Conservation (phyloP, 2,888 invertebrate species). For the Heliconius erato region DNA sequence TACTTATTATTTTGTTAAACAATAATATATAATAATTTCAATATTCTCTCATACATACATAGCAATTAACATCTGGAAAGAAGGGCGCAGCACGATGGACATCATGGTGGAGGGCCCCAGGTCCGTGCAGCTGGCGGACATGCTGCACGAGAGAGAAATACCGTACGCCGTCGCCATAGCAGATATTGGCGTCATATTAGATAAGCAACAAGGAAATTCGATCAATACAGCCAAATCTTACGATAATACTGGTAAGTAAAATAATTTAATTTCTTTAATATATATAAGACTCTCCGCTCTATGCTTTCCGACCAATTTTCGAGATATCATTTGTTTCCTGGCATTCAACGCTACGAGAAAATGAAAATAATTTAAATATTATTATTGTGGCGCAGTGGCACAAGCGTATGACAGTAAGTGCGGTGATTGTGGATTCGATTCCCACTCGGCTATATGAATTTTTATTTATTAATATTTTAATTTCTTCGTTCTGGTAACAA, state of each 20-base stretch:
- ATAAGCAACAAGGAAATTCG: slow-evolving; percentile 60
- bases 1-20: too few species aligned
- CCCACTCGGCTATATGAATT: too few species aligned
- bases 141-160: slow-evolving; percentile 74
- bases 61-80: slow-evolving; percentile 79
- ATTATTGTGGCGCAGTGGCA: too few species aligned
- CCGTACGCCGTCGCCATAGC: slow-evolving; percentile 70
- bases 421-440: too few species aligned
- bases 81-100: slow-evolving; percentile 77
- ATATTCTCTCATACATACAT: background rate
- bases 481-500: too few species aligned
- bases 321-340: background rate
- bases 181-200: slow-evolving; percentile 63
- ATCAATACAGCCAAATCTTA: slow-evolving; percentile 46
- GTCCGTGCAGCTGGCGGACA: slow-evolving; percentile 67
- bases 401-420: too few species aligned
- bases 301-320: background rate
- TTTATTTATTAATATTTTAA: too few species aligned
- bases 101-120: slow-evolving; percentile 72
- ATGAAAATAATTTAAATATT: too few species aligned
- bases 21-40: too few species aligned
- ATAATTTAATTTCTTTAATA: background rate
- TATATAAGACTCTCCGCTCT: background rate
- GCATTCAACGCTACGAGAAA: background rate
- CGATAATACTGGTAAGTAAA: slow-evolving; percentile 52